Evolutionary conservation across 2,113 vertebrate genomes (phyloP).

Genomic region (Cyprinodon tularosa): DNA sequence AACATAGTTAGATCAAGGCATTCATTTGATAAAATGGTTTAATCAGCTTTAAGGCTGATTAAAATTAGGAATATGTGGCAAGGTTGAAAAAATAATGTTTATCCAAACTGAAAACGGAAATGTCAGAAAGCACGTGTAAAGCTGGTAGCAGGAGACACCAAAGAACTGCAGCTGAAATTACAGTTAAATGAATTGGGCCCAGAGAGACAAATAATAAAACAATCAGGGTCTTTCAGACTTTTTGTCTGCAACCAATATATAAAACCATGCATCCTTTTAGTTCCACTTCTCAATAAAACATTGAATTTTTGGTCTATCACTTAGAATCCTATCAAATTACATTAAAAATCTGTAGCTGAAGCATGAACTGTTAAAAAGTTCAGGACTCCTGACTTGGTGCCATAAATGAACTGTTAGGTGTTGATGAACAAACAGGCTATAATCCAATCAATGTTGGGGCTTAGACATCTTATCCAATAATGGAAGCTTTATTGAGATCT

Average conservation of each 20-base stretch:
- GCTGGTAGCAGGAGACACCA: not conserved
- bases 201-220: not conserved
- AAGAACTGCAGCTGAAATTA: not conserved
- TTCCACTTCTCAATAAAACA: not conserved
- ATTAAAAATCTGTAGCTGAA: not conserved
- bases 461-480: conserved; percentile 42
- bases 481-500: conserved; percentile 33
- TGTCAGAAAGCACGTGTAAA: not conserved
- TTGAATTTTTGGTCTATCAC: not conserved
- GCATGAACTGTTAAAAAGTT: not conserved
- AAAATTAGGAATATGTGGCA: too few species aligned
- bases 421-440: conserved; percentile 45
- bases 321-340: not conserved
- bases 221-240: not conserved
- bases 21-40: too few species aligned
- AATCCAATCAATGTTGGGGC: conserved; percentile 51
- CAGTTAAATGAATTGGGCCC: not conserved
- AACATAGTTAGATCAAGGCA: too few species aligned
- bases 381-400: not conserved
- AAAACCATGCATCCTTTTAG: not conserved
- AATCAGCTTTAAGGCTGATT: too few species aligned
- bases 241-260: not conserved
- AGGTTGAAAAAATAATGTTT: not conserved
- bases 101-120: too few species aligned
- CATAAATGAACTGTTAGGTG: conserved; percentile 19